Evolutionary conservation across 2,797 vertebrate species (phyloP), one percentile per base, ranked within the genome.

Genomic region (Chlorospingus flavigularis): DNA sequence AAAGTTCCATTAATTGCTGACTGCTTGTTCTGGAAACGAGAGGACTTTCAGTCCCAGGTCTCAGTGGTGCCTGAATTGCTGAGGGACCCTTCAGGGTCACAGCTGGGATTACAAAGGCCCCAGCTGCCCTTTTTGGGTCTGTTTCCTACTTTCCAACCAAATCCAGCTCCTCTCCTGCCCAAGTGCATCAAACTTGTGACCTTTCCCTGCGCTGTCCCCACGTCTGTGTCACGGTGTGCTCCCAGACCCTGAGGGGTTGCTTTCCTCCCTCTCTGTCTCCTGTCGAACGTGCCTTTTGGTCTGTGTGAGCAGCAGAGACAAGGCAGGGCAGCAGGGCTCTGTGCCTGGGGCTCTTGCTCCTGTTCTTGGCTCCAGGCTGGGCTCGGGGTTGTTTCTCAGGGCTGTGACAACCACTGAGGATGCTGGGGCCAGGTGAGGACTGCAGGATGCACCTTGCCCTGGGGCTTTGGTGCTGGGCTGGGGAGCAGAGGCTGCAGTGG

Each of bases 371-470:
- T 78, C 58, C 4, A 0, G 4, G 35, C 2, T 8, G 85, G 58
- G 57, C 3, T 15, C 1, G 2, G 66, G 28, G 10, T 2, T 10
- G 30, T 58, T 37, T 7, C 57, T 58, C 8, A 9, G 54, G 35
- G 54, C 42, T 11, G 55, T 15, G 74, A 10, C 57, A 45, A 4
- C 5, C 57, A 3, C 58, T 10, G 58, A 8, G 45, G 17, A 10
- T 5, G 43, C 0, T 1, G 53, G 43, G 74, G n/a, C 54, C n/a
- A 7, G 2, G 0, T 3, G 37, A 9, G 57, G 21, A 3, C 13
- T 3, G 39, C 30, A 10, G 88, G 83, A 5, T 12, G 18, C n/a
- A 2, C 57, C 82, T 50, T 77, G 51, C 45, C 60, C 51, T 0
- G 1, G 39, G 73, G 48, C 31, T n/a, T 45, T 7, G 17, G 17